Conservation (phyloP, 2,797 vertebrate species). For the Gadopsis marmoratus region DNA sequence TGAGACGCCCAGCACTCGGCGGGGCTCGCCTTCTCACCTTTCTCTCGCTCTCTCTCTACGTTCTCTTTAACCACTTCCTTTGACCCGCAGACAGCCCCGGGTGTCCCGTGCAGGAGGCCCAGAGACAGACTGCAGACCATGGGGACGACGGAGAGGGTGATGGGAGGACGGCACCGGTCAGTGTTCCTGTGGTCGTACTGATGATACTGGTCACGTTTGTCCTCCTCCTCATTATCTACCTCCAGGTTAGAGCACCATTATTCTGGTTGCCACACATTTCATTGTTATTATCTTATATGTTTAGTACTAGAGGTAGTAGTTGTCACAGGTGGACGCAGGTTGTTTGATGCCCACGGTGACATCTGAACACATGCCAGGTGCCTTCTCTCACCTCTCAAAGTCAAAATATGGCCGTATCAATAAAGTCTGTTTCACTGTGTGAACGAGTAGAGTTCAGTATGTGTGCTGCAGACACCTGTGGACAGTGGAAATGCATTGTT, state of each 20-base stretch:
- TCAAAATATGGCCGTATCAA: too few species aligned
- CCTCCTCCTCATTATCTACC: constrained; percentile 54
- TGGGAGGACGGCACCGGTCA: background rate
- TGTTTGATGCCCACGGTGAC: background rate
- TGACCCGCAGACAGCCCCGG: constrained; percentile 35
- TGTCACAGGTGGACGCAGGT: background rate
- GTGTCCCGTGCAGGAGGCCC: constrained; percentile 9
- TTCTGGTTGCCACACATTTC: too few species aligned
- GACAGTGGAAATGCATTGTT: too few species aligned
- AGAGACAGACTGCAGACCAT: background rate
- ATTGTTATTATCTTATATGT: background rate
- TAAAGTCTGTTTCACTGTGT: too few species aligned
- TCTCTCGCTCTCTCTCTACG: background rate
- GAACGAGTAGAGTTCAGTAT: too few species aligned
- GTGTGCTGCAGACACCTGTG: too few species aligned
- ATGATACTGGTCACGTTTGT: constrained; percentile 40
- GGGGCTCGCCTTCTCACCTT: too few species aligned
- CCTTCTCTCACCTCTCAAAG: background rate
- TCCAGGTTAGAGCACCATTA: constrained; percentile 54
- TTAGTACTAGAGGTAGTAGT: background rate
- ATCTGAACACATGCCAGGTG: background rate
- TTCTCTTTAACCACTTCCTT: background rate
- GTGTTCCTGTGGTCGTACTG: constrained; percentile 54
- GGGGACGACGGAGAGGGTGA: constrained; percentile 4
- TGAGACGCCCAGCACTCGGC: too few species aligned